Conservation (phyloP, 2,888 invertebrate species). For the Aphidius colemani region DNA sequence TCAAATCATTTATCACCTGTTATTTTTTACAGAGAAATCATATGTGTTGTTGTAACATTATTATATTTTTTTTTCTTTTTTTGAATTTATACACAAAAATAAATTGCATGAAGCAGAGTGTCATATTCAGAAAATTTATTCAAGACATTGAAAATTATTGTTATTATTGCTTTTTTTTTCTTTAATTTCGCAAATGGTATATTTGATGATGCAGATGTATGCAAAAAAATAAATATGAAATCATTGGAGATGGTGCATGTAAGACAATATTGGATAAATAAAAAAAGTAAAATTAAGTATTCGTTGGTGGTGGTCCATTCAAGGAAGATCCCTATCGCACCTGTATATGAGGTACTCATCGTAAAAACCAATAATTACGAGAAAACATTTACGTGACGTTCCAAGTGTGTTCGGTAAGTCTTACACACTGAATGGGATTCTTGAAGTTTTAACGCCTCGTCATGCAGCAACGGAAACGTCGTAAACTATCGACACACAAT, state of each 20-base stretch:
- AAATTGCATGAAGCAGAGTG: too few relatives aligned
- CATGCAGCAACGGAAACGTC: constrained; percentile 40
- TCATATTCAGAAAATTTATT: too few relatives aligned
- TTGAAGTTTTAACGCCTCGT: constrained; percentile 42
- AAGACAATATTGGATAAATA: too few relatives aligned
- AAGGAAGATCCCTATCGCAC: constrained; percentile 54
- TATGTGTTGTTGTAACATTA: background rate
- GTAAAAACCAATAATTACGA: constrained; percentile 56
- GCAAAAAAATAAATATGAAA: too few relatives aligned
- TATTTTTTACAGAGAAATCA: too few relatives aligned
- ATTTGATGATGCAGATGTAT: background rate
- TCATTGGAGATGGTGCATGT: too few relatives aligned
- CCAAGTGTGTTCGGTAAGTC: constrained; percentile 11
- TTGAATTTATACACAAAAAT: background rate
- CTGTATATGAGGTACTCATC: constrained; percentile 42
- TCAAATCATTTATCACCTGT: too few relatives aligned
- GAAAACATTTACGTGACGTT: constrained; percentile 39
- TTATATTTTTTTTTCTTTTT: constrained; percentile 3
- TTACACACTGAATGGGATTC: background rate
- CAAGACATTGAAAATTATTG: too few relatives aligned
- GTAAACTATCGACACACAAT: constrained; percentile 39
- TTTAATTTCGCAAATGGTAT: background rate
- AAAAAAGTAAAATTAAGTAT: background rate
- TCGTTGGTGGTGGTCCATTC: constrained; percentile 44
- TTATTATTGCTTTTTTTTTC: background rate